Base-by-base conservation (phyloP, 2,888 invertebrate species). In the Tachina grossa region DNA sequence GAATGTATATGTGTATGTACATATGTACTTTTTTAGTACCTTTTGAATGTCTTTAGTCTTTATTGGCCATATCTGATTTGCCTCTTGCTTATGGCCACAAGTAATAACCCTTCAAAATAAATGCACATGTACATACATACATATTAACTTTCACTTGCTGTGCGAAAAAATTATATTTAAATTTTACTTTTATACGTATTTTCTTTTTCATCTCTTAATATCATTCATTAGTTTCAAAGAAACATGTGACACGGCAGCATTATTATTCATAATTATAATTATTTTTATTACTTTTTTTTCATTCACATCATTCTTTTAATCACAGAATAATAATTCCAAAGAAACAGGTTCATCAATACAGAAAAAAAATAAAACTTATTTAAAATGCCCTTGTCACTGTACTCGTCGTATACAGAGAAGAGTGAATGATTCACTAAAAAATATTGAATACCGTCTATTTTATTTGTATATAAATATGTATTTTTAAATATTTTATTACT, bases 351-450 rank as follows among this genome's bases (percentile, higher is more conserved):
- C 43, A 66, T n/a, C 43, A 66, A 11, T 22, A 69, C 16, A 31
- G 4, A 31, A 5, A 14, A 59, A 61, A 59, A 4, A 47, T 39
- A 57, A n/a, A n/a, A 39, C 8, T 43, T 63, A 47, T 53, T 61
- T 63, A 31, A 65, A 65, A 74, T 57, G 45, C 57, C 43, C 51
- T 61, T 75, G 74, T 68, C 43, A 72, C 49, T 66, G 41, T 31
- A 31, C 6, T 31, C 31, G 31, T 31, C 31, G 4, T 57, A 61
- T 49, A 31, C 9, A n/a, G n/a, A 8, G 11, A 65, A 41, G 10
- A 57, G 16, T 59, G 16, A 59, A 59, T 81, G 74, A 81, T 68
- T 81, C 81, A 81, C 39, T 11, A 49, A 57, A 61, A 31, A 19
- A 14, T 49, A 51, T 41, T 72, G 19, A 57, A 74, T 66, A 68